Evolutionary conservation across 2,888 invertebrate species (phyloP).

Genomic region (Trissoscelio sp.): DNA sequence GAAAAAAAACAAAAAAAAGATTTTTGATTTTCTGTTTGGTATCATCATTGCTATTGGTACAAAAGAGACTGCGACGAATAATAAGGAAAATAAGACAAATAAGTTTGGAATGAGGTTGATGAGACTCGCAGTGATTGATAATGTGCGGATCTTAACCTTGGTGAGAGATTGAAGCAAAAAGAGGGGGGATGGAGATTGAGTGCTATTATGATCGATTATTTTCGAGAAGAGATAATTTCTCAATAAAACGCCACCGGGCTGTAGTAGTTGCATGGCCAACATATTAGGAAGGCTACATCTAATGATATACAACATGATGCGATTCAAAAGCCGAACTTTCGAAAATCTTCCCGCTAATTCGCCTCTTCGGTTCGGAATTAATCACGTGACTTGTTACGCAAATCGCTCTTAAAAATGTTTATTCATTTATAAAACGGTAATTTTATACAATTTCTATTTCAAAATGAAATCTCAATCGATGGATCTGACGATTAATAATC

Average conservation of each 20-base stretch:
- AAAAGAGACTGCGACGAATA: conserved; percentile 4
- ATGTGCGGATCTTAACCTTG: conserved; percentile 67
- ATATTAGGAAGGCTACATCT: conserved; percentile 66
- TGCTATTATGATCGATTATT: conserved; percentile 66
- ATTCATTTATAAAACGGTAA: too few relatives aligned
- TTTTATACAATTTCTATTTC: too few relatives aligned
- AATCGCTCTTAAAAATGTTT: too few relatives aligned
- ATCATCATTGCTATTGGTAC: neutral
- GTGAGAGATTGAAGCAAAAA: conserved; percentile 72
- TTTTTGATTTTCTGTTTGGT: too few relatives aligned
- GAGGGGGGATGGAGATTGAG: conserved; percentile 68
- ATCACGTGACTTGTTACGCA: neutral
- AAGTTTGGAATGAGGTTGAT: conserved; percentile 47
- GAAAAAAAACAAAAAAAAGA: too few relatives aligned
- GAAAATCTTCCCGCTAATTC: too few relatives aligned
- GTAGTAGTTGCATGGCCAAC: conserved; percentile 81
- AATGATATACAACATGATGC: conserved; percentile 44
- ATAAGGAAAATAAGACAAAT: conserved; percentile 19
- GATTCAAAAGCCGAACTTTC: conserved; percentile 26
- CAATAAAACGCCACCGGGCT: conserved; percentile 83
- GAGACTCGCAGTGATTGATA: conserved; percentile 78
- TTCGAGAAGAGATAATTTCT: conserved; percentile 79
- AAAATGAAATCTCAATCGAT: too few relatives aligned
- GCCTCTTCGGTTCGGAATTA: conserved; percentile 39
- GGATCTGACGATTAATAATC: too few relatives aligned